phyloP scores from a whole-genome alignment of 1,140 invertebrate species.

The Druon quercuslanigerum region DNA sequence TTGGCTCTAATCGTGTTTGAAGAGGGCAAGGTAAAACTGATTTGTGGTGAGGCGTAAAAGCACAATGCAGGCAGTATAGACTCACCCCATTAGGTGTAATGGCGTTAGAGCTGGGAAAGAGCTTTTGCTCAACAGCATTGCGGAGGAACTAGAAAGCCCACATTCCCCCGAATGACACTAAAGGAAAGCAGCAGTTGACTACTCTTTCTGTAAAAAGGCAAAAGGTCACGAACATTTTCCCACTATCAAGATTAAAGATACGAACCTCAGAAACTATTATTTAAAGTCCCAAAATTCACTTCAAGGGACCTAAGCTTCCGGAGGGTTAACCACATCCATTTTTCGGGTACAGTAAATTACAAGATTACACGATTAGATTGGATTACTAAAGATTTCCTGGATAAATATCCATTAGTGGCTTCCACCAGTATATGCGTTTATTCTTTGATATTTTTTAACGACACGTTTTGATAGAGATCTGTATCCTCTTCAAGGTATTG shows the following conservation, averaged over 20 bases:
- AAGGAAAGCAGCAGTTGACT: conserved; percentile 22
- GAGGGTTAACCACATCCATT: too few species aligned
- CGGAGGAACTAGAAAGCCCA: conserved; percentile 9
- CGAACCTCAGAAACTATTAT: not conserved
- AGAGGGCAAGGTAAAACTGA: not conserved
- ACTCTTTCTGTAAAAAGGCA: conserved; percentile 19
- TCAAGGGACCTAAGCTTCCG: conserved; percentile 6
- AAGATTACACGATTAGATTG: too few species aligned
- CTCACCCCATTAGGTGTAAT: conserved; percentile 26
- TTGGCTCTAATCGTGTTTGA: not conserved
- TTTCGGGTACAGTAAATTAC: too few species aligned
- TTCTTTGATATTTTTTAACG: too few species aligned
- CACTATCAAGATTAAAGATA: conserved; percentile 26
- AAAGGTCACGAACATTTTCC: conserved; percentile 18
- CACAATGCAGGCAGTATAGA: conserved; percentile 10
- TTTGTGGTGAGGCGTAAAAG: conserved; percentile 7
- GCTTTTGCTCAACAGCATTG: conserved; percentile 18
- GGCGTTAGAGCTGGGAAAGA: conserved; percentile 12
- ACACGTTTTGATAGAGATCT: too few species aligned
- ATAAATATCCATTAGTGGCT: too few species aligned
- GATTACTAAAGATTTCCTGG: too few species aligned
- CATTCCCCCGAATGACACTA: conserved; percentile 10
- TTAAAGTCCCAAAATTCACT: not conserved
- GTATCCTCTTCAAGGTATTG: too few species aligned
- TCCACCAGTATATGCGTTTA: too few species aligned